Evolutionary conservation across 2,113 vertebrate genomes (phyloP), one percentile per base, ranked within the genome.

Genomic region (Mirounga angustirostris): DNA sequence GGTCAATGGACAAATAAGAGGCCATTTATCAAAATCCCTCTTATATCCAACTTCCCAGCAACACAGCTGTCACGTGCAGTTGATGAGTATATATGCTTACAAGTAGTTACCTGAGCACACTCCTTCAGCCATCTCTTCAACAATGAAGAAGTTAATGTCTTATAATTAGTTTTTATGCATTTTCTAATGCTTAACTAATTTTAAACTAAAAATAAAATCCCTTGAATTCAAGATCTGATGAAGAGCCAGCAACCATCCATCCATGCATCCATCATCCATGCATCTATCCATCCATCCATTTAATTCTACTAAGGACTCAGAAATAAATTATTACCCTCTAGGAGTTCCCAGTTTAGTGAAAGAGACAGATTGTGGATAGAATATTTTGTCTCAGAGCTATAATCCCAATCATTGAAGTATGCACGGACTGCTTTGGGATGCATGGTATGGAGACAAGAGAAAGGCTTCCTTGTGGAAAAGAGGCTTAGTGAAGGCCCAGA

Each of bases 151-250:
- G 5, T 74, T 56, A 63, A 69, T 36, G 19, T 24, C 61, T 87
- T 59, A 30, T 18, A 50, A 58, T 50, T 92, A 76, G 21, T 30
- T 54, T 79, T 54, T 30, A 33, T 69, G 7, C 74, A 87, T 71
- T 93, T 63, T 58, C 3, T 78, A 36, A 52, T 22, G 67, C 6
- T 65, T 91, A 74, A 43, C 16, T 79, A 71, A 73, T 83, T 90
- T 22, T 59, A 78, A 89, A 52, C 67, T 54, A 69, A 94, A 89
- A 65, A 30, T n/a, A n/a, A 90, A 96, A 71, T 52, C 30, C 8
- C n/a, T 94, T 85, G 65, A 91, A 74, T 95, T 92, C 56, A 87
- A 78, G 87, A 80, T 58, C 28, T 79, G 74, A 59, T 82, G 43
- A 93, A 92, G 96, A 83, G 7, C 3, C 0, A 69, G 36, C 12